These are phyloP conservation scores for Monoplex corrugatus DNA, from an alignment of 2,888 invertebrate species.

Conservation along the genomic window DNA sequence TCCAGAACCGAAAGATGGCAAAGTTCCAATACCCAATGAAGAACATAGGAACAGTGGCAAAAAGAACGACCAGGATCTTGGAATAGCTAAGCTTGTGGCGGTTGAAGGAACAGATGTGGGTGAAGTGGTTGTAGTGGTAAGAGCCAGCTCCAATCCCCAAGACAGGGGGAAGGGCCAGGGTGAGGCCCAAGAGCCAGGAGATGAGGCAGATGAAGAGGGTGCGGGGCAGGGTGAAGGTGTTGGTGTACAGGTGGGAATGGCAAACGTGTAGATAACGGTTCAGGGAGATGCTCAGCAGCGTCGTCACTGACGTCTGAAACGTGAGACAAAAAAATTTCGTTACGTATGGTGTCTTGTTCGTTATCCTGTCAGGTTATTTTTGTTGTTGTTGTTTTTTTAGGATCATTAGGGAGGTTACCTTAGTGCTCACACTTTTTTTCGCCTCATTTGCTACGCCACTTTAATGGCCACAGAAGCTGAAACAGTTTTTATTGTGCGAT, in stretches of 20 bases:
- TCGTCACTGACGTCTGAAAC: background rate
- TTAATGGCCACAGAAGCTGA: no score
- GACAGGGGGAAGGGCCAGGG: conserved; percentile 28
- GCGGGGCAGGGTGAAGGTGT: conserved; percentile 34
- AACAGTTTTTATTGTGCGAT: no score
- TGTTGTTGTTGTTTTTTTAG: no score
- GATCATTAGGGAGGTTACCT: no score
- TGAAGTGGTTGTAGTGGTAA: conserved; percentile 26
- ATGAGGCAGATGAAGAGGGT: background rate
- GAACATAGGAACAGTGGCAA: background rate
- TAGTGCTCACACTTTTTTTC: no score
- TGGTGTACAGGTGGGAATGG: conserved; percentile 25
- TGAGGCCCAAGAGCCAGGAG: conserved; percentile 25
- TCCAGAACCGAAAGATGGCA: conserved; percentile 38
- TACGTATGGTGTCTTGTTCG: no score
- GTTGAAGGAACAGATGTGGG: conserved; percentile 39
- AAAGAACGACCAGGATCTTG: background rate
- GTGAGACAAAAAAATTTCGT: background rate
- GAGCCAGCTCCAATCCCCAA: conserved; percentile 16
- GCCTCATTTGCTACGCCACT: no score
- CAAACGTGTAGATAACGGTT: conserved; percentile 49
- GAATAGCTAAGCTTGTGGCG: background rate
- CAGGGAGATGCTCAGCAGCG: conserved; percentile 41
- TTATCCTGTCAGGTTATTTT: no score
- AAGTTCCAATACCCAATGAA: conserved; percentile 25